These are phyloP conservation scores for Allolobophora icterica DNA, from an alignment of 2,888 invertebrate genomes.

Conservation along the genomic window DNA sequence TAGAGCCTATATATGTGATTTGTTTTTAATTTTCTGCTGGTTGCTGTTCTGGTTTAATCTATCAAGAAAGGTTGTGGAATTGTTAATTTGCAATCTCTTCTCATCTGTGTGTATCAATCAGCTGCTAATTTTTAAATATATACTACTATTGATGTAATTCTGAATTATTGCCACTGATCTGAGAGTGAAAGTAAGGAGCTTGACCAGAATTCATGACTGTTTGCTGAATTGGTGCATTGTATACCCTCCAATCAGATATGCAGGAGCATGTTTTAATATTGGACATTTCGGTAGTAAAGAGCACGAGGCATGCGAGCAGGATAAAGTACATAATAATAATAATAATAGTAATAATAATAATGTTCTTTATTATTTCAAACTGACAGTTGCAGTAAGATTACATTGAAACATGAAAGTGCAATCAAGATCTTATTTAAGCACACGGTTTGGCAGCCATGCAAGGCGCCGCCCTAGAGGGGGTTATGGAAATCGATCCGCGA, in stretches of 20 bases:
- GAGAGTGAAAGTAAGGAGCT: background rate
- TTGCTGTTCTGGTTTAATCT: background rate
- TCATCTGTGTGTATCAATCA: background rate
- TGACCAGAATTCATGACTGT: background rate
- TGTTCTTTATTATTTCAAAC: no score
- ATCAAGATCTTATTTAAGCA: no score
- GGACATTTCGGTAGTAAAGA: background rate
- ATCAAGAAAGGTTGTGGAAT: background rate
- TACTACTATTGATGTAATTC: no score
- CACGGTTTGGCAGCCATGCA: no score
- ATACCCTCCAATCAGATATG: background rate
- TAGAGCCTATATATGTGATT: background rate
- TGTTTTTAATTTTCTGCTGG: background rate
- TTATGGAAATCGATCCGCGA: no score
- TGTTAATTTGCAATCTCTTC: constrained; percentile 12
- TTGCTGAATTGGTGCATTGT: background rate
- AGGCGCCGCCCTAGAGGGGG: no score
- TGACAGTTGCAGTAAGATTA: no score
- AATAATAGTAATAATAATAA: no score
- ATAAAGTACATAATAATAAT: no score
- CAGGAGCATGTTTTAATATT: background rate
- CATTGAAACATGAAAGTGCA: no score
- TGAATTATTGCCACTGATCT: background rate
- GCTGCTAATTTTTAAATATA: no score
- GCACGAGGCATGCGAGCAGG: background rate